Evolutionary conservation across 1,140 invertebrate genomes (phyloP).

Genomic region (roundworm (Caenorhabditis elegans)): DNA sequence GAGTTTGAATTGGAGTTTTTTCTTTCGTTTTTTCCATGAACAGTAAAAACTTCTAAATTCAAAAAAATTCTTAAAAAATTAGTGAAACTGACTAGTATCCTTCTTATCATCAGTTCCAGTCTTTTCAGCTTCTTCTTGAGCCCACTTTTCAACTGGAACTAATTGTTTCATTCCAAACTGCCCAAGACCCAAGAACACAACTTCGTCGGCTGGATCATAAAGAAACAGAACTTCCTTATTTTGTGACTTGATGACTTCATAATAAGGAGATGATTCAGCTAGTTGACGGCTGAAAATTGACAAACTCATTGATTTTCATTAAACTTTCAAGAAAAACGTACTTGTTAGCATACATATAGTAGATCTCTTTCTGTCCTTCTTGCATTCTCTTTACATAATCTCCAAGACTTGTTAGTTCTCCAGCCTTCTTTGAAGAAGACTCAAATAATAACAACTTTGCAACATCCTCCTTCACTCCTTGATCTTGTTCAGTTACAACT

Average conservation of each 20-base stretch:
- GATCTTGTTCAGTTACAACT: constrained; percentile 80
- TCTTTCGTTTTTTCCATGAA: too few relatives aligned
- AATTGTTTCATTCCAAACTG: constrained; percentile 80
- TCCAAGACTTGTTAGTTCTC: constrained; percentile 77
- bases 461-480: constrained; percentile 86
- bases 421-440: constrained; percentile 78
- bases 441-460: constrained; percentile 87
- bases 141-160: constrained; percentile 89
- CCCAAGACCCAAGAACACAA: constrained; percentile 85
- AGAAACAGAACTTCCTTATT: constrained; percentile 90
- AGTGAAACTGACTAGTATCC: constrained; percentile 66
- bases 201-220: constrained; percentile 91
- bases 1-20: too few relatives aligned
- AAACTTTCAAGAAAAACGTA: constrained; percentile 65
- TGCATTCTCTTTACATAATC: constrained; percentile 80
- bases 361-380: constrained; percentile 81
- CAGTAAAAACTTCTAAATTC: too few relatives aligned
- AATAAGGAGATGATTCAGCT: constrained; percentile 89
- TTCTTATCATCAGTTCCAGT: constrained; percentile 70
- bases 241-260: constrained; percentile 80
- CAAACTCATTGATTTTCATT: background rate
- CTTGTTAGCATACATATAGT: constrained; percentile 89
- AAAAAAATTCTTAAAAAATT: too few relatives aligned
- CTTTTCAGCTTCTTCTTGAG: constrained; percentile 73
- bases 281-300: constrained; percentile 76